phyloP scores from a whole-genome alignment of 2,888 invertebrate genomes.

The Leptodirus hochenwartii region DNA sequence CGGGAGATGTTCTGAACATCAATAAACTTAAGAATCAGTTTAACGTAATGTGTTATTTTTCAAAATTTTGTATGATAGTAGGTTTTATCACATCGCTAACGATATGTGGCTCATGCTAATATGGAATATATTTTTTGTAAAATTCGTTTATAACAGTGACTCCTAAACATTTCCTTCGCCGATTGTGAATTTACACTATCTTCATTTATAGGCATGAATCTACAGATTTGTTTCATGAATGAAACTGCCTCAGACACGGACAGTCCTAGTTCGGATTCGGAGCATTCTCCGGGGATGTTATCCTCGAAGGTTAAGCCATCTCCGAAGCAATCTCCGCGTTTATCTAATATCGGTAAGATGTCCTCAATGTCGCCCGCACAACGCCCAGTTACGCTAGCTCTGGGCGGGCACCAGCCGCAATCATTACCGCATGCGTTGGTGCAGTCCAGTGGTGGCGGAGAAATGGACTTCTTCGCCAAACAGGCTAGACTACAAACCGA shows the following conservation, averaged over 20 bases:
- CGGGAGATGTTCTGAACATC: too few relatives aligned
- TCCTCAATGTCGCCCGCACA: slow-evolving; percentile 12
- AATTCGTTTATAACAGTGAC: too few relatives aligned
- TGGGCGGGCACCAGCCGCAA: slow-evolving; percentile 31
- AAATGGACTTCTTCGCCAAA: slow-evolving; percentile 63
- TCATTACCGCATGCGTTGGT: slow-evolving; percentile 25
- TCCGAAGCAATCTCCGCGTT: slow-evolving; percentile 12
- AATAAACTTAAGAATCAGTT: too few relatives aligned
- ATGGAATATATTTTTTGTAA: too few relatives aligned
- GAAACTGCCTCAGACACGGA: slow-evolving; percentile 75
- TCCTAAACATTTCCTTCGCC: too few relatives aligned
- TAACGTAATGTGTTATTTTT: too few relatives aligned
- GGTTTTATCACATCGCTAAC: too few relatives aligned
- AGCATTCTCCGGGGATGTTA: slow-evolving; percentile 29
- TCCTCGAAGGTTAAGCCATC: slow-evolving; percentile 21
- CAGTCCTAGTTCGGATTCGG: slow-evolving; percentile 57
- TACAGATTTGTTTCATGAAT: slow-evolving; percentile 93
- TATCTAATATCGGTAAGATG: not conserved
- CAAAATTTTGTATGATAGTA: too few relatives aligned
- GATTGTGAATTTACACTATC: too few relatives aligned
- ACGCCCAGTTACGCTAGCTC: slow-evolving; percentile 23
- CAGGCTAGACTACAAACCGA: slow-evolving; percentile 73
- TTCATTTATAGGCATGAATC: slow-evolving; percentile 64
- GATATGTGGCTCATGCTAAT: too few relatives aligned
- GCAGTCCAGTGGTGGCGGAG: slow-evolving; percentile 30